Evolutionary conservation across 2,797 vertebrate species (phyloP), one percentile per base, ranked within the genome.

Genomic region (Setipinna tenuifilis): DNA sequence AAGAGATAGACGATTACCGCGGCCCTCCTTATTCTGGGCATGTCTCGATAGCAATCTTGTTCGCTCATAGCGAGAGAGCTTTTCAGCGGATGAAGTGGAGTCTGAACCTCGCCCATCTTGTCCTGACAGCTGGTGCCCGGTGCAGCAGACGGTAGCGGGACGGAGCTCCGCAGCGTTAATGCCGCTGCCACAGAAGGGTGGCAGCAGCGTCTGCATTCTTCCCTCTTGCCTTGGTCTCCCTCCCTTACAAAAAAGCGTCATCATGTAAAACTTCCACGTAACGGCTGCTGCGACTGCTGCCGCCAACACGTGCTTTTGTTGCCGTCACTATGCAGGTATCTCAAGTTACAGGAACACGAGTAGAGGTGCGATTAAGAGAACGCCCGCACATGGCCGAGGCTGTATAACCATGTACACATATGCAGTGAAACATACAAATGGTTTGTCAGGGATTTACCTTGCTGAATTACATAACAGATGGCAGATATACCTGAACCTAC

Each of bases 1-100:
- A 59, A 82, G 62, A 84, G 87, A 86, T 86, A 89, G 58, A 82
- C 58, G 87, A 92, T 97, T 98, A 98, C 97, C 97, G 96, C 95
- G 93, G 93, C 95, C 93, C 96, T 95, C 87, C 93, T 95, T 85
- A 95, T 95, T 94, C 95, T 94, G 92, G 94, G 94, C 90, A 93
- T 89, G 90, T 93, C 90, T 93, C 95, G 92, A 84, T 91, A 95
- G 91, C 92, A 91, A 92, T 93, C 93, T 88, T 93, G 95, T 92
- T 97, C 96, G 57, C 95, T 92, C 97, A 97, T 96, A 86, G 81
- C 89, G 87, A 83, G 88, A 0, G 91, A 92, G 82, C 93, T 85
- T 83, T 85, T 88, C 44, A 58, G 41, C 44, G 57, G 50, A 48
- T 58, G 82, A 41, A 48, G 11, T 57, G 75, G 9, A 62, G 71